Conservation (phyloP, 2,888 invertebrate genomes). For the Agrypnus murinus region DNA sequence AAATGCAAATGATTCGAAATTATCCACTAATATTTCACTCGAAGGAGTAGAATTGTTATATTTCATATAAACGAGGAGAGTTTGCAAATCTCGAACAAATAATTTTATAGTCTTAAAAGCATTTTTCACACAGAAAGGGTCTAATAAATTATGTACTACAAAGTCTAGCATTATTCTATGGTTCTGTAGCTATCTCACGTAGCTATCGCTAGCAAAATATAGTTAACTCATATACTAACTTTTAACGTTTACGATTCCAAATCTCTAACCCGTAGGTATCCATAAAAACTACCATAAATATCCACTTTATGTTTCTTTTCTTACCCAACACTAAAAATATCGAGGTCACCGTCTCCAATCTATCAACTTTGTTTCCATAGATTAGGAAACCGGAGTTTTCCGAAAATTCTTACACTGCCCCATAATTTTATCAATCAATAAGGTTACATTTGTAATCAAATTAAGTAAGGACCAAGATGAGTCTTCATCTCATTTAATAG, state of each 20-base stretch:
- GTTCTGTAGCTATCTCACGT: neutral
- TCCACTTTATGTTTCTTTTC: slow-evolving; percentile 8
- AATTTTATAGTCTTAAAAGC: neutral
- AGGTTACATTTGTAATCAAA: neutral
- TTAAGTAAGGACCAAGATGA: neutral
- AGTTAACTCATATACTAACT: slow-evolving; percentile 2
- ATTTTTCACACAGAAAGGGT: slow-evolving; percentile 8
- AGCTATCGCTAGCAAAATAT: slow-evolving; percentile 3
- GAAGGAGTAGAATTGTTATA: slow-evolving; percentile 10
- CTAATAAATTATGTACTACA: slow-evolving; percentile 21
- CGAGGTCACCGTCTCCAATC: neutral
- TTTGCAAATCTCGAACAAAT: slow-evolving; percentile 3
- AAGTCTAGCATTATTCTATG: slow-evolving; percentile 14
- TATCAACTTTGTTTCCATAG: neutral
- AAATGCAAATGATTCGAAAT: slow-evolving; percentile 30
- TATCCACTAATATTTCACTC: slow-evolving; percentile 23
- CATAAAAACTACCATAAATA: slow-evolving; percentile 20
- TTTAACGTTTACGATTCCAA: slow-evolving; percentile 23
- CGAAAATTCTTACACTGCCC: too few species aligned
- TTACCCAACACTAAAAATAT: slow-evolving; percentile 5
- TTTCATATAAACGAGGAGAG: neutral
- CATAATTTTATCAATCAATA: too few species aligned
- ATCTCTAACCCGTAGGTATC: slow-evolving; percentile 11
- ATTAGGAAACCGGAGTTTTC: too few species aligned
- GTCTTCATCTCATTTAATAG: slow-evolving; percentile 5